Conservation (phyloP, 1,140 invertebrate species). For the Atopsyche davidsoni region DNA sequence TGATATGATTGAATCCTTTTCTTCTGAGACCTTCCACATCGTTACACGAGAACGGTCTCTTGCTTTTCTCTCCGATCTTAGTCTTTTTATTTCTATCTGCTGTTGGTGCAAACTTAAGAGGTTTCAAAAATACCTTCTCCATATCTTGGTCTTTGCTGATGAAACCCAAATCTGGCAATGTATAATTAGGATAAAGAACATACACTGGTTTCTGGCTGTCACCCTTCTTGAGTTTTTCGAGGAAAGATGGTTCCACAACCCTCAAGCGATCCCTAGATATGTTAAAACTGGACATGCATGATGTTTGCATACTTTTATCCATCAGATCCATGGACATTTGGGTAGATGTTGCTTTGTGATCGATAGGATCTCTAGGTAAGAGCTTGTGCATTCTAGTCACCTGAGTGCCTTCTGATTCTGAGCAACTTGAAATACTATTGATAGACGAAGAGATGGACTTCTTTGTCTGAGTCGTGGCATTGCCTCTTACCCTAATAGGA, state of each 20-base stretch:
- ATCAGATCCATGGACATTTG: slow-evolving; percentile 55
- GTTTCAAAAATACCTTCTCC: slow-evolving; percentile 57
- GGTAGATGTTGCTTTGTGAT: slow-evolving; percentile 47
- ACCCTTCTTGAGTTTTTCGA: slow-evolving; percentile 58
- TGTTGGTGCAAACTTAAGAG: slow-evolving; percentile 42
- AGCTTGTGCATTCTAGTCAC: slow-evolving; percentile 44
- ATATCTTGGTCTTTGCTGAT: slow-evolving; percentile 57
- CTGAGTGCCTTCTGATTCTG: slow-evolving; percentile 48
- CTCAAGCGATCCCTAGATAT: slow-evolving; percentile 43
- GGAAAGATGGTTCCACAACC: slow-evolving; percentile 58
- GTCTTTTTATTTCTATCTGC: slow-evolving; percentile 37
- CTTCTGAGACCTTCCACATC: slow-evolving; percentile 75
- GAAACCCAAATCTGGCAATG: slow-evolving; percentile 82
- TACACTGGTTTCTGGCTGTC: slow-evolving; percentile 70
- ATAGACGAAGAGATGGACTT: slow-evolving; percentile 44
- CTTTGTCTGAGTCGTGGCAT: slow-evolving; percentile 31
- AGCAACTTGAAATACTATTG: slow-evolving; percentile 49
- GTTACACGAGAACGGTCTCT: slow-evolving; percentile 74
- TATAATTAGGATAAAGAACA: slow-evolving; percentile 87
- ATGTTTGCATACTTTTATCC: slow-evolving; percentile 69
- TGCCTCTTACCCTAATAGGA: slow-evolving; percentile 40
- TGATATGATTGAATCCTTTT: slow-evolving; percentile 73
- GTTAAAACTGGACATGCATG: slow-evolving; percentile 42
- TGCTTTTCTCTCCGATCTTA: slow-evolving; percentile 40
- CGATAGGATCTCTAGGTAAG: slow-evolving; percentile 38